phyloP scores from a whole-genome alignment of 2,797 vertebrate genomes.

The Sphenopsis melanotis region DNA sequence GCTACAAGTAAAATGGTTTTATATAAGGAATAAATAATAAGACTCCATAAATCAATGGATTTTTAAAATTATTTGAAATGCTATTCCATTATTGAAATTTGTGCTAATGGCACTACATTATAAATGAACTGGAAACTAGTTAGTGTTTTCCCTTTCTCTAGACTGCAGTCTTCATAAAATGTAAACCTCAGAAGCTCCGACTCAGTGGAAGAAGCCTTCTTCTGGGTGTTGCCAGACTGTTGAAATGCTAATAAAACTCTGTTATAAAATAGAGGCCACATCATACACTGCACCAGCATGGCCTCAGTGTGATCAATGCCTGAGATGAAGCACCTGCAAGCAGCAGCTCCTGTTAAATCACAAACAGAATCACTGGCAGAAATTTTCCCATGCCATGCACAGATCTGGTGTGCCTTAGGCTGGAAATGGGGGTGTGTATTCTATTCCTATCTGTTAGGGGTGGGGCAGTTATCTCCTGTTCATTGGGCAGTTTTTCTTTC shows the following conservation, averaged over 20 bases:
- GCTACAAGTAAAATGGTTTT: neutral
- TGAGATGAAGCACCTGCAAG: neutral
- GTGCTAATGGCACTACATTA: neutral
- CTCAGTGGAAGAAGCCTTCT: neutral
- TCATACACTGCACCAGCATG: neutral
- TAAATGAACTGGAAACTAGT: neutral
- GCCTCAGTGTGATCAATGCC: neutral
- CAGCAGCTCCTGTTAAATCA: neutral
- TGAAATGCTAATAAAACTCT: neutral
- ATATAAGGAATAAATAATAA: neutral
- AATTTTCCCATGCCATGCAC: neutral
- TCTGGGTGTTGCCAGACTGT: neutral
- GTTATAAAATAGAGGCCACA: neutral
- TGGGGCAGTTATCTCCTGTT: rapidly evolving
- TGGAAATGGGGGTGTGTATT: neutral
- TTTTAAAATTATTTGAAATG: neutral
- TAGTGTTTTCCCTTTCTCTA: neutral
- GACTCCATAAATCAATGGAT: neutral
- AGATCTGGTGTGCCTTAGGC: neutral
- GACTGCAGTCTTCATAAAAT: neutral
- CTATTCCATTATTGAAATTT: neutral
- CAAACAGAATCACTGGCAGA: neutral
- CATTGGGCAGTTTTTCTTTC: neutral
- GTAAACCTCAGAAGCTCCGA: neutral
- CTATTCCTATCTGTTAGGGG: rapidly evolving